Conservation (phyloP, 2,113 vertebrate species). For the Megatriorchis doriae region DNA sequence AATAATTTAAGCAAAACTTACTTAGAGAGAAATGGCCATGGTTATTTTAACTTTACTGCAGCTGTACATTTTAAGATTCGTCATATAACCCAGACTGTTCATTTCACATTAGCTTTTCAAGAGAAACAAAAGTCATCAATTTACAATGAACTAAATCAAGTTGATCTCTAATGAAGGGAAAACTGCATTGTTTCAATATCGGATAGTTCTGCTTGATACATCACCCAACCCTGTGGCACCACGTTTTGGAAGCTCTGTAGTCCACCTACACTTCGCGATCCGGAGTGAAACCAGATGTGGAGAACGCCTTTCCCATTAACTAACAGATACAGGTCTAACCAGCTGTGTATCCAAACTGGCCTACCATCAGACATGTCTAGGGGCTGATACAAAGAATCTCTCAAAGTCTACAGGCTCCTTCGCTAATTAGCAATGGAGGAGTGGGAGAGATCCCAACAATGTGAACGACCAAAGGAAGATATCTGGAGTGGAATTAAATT, state of each 20-base stretch:
- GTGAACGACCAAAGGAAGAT: neutral
- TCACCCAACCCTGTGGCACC: neutral
- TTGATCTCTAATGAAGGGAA: neutral
- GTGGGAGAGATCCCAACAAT: neutral
- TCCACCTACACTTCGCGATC: neutral
- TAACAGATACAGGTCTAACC: neutral
- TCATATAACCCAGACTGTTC: neutral
- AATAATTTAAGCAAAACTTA: neutral
- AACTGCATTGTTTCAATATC: neutral
- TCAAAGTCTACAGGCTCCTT: neutral
- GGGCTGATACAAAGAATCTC: neutral
- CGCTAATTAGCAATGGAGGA: neutral
- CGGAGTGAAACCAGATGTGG: neutral
- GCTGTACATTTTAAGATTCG: neutral
- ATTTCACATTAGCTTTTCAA: neutral
- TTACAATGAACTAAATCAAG: neutral
- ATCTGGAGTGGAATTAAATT: neutral
- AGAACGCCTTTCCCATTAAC: neutral
- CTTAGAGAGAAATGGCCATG: neutral
- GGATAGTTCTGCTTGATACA: neutral
- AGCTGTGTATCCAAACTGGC: neutral
- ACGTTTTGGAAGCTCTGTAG: neutral
- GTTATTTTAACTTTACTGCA: neutral
- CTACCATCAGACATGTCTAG: neutral
- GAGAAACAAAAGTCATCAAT: neutral